Percentiles rank a stretch among this genome's conserved stretches.
Conservation (phyloP, 2,113 vertebrate genomes). For the Propithecus coquereli region DNA sequence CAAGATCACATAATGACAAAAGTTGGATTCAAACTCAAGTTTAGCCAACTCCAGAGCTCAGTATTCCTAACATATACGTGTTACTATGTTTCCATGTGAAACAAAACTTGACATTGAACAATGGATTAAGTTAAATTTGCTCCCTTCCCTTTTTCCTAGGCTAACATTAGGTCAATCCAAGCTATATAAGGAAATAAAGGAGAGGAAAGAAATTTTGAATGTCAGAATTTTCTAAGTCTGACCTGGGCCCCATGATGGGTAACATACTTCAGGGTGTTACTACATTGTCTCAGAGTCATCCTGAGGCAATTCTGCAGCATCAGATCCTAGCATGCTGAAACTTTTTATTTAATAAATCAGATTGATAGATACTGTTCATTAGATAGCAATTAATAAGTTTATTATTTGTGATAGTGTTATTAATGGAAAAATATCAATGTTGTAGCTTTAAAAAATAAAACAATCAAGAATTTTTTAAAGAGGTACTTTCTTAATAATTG, state of each 20-base stretch:
- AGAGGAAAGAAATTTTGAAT: background rate
- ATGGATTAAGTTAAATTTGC: background rate
- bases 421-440: background rate
- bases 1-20: background rate
- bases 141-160: background rate
- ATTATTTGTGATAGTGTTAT: background rate
- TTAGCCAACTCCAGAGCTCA: background rate
- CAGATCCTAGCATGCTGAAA: background rate
- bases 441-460: background rate
- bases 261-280: background rate
- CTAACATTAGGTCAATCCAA: background rate
- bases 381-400: background rate
- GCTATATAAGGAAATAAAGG: background rate
- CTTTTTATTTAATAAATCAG: background rate
- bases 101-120: background rate
- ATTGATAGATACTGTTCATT: background rate
- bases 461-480: background rate
- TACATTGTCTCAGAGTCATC: background rate
- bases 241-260: background rate
- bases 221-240: background rate
- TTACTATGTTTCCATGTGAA: background rate
- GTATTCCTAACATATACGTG: background rate
- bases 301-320: background rate
- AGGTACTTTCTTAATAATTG: background rate
- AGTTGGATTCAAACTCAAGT: background rate